These are phyloP conservation scores for Madoqua kirkii DNA, from an alignment of 2,113 vertebrate genomes.

Conservation along the genomic window DNA sequence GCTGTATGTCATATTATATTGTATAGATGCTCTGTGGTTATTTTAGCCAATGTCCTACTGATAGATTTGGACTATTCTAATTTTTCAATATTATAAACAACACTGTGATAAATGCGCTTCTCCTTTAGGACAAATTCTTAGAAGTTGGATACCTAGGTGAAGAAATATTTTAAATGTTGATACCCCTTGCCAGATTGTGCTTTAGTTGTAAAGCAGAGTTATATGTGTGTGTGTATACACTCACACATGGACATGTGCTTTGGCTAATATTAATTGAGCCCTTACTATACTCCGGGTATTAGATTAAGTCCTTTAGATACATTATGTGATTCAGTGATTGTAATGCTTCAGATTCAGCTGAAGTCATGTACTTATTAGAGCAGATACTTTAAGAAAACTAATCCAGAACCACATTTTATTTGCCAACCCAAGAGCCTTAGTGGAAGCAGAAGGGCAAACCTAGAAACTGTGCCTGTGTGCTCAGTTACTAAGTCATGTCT, in stretches of 20 bases:
- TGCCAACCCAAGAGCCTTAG: not conserved
- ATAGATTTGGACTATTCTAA: not conserved
- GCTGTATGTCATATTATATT: not conserved
- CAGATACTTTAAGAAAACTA: slow-evolving; percentile 10
- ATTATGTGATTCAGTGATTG: not conserved
- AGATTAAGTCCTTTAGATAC: not conserved
- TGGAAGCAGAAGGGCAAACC: not conserved
- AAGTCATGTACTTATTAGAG: not conserved
- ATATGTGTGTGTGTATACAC: not conserved
- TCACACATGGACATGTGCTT: not conserved
- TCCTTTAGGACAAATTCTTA: slow-evolving; percentile 32
- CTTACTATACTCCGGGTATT: not conserved
- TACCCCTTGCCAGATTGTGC: not conserved
- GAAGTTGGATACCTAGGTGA: not conserved
- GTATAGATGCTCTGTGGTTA: not conserved
- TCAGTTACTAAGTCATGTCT: not conserved
- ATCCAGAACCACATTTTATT: not conserved
- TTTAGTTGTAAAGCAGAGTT: slow-evolving; percentile 7
- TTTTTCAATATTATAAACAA: slow-evolving; percentile 42
- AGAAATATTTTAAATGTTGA: not conserved
- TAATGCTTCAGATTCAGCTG: not conserved
- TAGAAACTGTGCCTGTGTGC: not conserved
- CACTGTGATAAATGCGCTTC: not conserved
- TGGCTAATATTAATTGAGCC: not conserved
- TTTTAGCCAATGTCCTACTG: not conserved